These are phyloP conservation scores for Caenorhabditis sp. DNA, from an alignment of 2,888 invertebrate genomes.

Conservation along the genomic window DNA sequence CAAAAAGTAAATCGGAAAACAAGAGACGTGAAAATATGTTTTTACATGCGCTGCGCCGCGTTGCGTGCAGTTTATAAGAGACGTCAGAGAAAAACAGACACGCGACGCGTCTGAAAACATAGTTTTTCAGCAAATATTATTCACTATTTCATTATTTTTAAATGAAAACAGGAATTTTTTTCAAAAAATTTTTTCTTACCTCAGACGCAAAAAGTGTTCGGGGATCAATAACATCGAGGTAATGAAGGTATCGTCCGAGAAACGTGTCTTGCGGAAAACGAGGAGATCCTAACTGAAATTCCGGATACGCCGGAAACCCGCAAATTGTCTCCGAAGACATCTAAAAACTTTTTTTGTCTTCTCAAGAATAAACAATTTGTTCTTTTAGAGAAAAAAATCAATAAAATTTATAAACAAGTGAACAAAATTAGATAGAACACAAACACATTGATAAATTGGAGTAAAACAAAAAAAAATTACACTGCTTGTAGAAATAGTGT, in stretches of 20 bases:
- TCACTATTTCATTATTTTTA: too few relatives aligned
- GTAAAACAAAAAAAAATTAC: not conserved
- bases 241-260: conserved; percentile 72
- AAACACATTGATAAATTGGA: not conserved
- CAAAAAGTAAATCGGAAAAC: too few relatives aligned
- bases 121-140: too few relatives aligned
- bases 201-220: conserved; percentile 72
- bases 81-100: too few relatives aligned
- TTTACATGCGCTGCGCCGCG: too few relatives aligned
- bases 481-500: not conserved
- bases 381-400: too few relatives aligned
- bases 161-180: not conserved
- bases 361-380: too few relatives aligned
- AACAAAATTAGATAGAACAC: not conserved
- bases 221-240: conserved; percentile 74
- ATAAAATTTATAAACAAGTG: not conserved
- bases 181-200: conserved; percentile 57
- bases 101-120: too few relatives aligned
- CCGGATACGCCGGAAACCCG: conserved; percentile 60
- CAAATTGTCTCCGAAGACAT: conserved; percentile 38
- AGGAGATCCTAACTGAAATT: conserved; percentile 55
- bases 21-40: too few relatives aligned
- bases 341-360: not conserved
- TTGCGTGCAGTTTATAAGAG: too few relatives aligned
- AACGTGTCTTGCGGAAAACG: conserved; percentile 71